Evolutionary conservation across 2,113 vertebrate genomes (phyloP).

Genomic region (Ardeotis arabs): DNA sequence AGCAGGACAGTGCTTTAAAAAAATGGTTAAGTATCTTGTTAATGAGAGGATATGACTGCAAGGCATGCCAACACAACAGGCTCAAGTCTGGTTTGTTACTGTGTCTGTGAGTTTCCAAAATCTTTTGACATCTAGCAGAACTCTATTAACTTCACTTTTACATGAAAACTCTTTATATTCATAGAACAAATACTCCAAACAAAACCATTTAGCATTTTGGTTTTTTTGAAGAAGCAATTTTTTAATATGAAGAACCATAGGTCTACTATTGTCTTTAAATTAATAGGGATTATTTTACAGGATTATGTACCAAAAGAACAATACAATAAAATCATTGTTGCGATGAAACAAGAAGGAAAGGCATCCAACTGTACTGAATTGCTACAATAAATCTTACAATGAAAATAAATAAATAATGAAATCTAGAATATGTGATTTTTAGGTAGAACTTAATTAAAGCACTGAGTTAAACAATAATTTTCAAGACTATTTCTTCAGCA

Average conservation of each 20-base stretch:
- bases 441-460: slow-evolving; percentile 22
- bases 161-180: not conserved
- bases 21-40: not conserved
- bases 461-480: not conserved
- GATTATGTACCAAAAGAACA: not conserved
- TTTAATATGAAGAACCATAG: not conserved
- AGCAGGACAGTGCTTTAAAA: not conserved
- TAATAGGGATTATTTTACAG: not conserved
- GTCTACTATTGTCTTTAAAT: slow-evolving; percentile 12
- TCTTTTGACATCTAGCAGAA: not conserved
- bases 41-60: not conserved
- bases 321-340: not conserved
- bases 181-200: not conserved
- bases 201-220: not conserved
- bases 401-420: slow-evolving; percentile 37
- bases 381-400: slow-evolving; percentile 17
- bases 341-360: slow-evolving; percentile 16
- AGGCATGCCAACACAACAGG: not conserved
- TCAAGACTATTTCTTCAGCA: not conserved
- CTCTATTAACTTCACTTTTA: not conserved
- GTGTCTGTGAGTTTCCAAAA: not conserved
- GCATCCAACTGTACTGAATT: not conserved
- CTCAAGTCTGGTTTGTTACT: not conserved
- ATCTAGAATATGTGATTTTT: not conserved
- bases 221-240: not conserved